A percentile compares a stretch with the other conserved stretches of the same genome.
Conservation (phyloP, 1,140 invertebrate genomes). For the Drosophila serrata region DNA sequence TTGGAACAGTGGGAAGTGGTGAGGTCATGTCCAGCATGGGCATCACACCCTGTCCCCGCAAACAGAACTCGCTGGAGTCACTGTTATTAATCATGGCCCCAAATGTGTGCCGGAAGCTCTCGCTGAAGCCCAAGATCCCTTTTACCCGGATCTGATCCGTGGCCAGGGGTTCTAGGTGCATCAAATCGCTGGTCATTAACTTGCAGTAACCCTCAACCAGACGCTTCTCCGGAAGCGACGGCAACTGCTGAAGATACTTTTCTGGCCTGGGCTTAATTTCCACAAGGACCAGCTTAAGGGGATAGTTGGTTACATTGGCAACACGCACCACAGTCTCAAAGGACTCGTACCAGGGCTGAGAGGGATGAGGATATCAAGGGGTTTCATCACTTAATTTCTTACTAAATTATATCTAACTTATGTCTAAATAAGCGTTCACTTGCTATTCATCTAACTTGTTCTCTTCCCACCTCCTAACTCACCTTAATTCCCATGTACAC, state of each 20-base stretch:
- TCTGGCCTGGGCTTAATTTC: conserved; percentile 3
- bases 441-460: neutral
- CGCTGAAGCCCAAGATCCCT: conserved; percentile 68
- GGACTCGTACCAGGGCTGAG: conserved; percentile 76
- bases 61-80: conserved; percentile 43
- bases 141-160: conserved; percentile 37
- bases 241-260: neutral
- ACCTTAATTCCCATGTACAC: conserved; percentile 70
- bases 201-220: conserved; percentile 57
- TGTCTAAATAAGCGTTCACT: neutral
- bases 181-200: conserved; percentile 30
- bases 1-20: neutral
- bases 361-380: neutral
- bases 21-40: conserved; percentile 62
- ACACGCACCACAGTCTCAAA: conserved; percentile 40
- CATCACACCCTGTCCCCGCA: conserved; percentile 72
- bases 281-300: conserved; percentile 26
- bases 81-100: conserved; percentile 58
- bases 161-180: conserved; percentile 38
- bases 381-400: too few species aligned
- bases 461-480: neutral
- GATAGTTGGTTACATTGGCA: conserved; percentile 66
- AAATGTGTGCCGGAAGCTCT: conserved; percentile 58
- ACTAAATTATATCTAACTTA: too few species aligned
- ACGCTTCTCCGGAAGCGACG: neutral